phyloP scores from a whole-genome alignment of 2,888 invertebrate species.

The Cryptus viduatorius region DNA sequence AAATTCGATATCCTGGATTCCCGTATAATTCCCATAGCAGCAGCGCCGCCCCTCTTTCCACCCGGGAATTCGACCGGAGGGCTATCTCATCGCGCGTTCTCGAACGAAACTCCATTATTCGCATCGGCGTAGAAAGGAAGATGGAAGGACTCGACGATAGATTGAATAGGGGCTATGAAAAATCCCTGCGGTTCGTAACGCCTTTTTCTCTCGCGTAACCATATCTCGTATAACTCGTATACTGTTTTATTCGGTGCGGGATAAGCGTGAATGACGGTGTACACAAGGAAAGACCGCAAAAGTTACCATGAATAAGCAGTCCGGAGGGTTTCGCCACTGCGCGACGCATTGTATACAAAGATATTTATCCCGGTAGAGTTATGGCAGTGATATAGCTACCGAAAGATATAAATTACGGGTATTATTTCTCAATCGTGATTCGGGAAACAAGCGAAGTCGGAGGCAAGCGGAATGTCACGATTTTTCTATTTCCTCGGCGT shows the following conservation, averaged over 20 bases:
- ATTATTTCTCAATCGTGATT: background rate
- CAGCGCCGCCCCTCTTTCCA: conserved; percentile 52
- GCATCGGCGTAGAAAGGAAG: conserved; percentile 14
- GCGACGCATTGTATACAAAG: too few species aligned
- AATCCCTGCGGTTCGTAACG: background rate
- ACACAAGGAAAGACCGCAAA: too few species aligned
- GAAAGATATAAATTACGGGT: background rate
- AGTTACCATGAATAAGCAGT: too few species aligned
- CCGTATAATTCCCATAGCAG: conserved; percentile 45
- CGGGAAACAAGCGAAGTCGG: background rate
- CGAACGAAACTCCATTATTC: conserved; percentile 67
- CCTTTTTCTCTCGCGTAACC: background rate
- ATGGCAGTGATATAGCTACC: background rate
- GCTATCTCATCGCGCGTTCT: conserved; percentile 46
- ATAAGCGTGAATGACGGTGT: too few species aligned
- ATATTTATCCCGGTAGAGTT: too few species aligned
- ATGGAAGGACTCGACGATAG: conserved; percentile 19
- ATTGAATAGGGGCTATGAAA: conserved; percentile 20
- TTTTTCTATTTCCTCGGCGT: conserved; percentile 29
- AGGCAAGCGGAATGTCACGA: background rate
- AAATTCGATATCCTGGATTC: background rate
- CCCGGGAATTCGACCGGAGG: conserved; percentile 57
- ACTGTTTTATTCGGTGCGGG: background rate
- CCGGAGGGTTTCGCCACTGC: too few species aligned
- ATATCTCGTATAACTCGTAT: background rate